Evolutionary conservation across 2,113 vertebrate genomes (phyloP).

Genomic region (Pteruthius melanotis): DNA sequence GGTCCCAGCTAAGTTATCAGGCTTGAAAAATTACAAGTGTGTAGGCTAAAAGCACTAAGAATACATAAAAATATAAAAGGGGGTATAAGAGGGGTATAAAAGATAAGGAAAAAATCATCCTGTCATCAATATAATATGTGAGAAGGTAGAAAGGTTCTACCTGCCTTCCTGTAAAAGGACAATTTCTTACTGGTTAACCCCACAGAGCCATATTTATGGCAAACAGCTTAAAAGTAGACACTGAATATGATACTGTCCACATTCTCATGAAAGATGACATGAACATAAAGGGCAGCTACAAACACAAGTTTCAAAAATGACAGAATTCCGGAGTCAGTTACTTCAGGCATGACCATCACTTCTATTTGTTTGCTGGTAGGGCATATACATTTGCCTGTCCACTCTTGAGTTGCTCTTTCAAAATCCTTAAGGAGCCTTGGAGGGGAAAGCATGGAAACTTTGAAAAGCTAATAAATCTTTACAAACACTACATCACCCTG

Average conservation of each 20-base stretch:
- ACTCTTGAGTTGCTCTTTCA: not conserved
- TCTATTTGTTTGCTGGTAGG: not conserved
- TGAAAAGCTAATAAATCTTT: not conserved
- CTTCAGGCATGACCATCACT: not conserved
- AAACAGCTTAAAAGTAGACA: not conserved
- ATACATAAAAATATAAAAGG: no score
- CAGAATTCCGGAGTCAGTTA: not conserved
- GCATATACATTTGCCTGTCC: not conserved
- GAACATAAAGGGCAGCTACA: not conserved
- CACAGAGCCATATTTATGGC: not conserved
- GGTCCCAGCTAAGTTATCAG: no score
- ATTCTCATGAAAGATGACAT: accelerated
- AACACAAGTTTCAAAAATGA: not conserved
- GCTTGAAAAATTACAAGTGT: no score
- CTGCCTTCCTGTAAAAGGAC: accelerated
- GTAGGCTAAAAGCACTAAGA: no score
- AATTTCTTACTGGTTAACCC: not conserved
- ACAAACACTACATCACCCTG: not conserved
- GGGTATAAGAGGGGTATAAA: no score
- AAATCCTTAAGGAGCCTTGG: not conserved
- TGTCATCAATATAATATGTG: not conserved
- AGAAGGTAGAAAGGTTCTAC: not conserved
- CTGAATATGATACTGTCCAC: accelerated
- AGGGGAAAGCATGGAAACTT: not conserved
- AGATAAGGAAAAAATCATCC: no score